phyloP scores from a whole-genome alignment of 2,113 vertebrate genomes.

The Tachysurus vachellii region DNA sequence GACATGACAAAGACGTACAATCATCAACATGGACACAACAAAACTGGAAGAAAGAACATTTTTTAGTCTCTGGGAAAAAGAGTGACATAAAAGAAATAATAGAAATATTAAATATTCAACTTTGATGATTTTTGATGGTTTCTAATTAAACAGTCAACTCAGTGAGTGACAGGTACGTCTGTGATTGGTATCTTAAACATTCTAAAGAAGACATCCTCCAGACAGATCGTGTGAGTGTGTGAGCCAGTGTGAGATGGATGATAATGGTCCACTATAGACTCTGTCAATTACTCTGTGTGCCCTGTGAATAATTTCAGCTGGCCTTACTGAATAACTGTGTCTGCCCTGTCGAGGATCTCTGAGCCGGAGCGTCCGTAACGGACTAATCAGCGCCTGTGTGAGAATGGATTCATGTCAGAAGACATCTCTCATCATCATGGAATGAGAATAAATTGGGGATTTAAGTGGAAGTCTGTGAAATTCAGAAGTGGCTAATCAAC shows the following conservation, averaged over 20 bases:
- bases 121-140: neutral
- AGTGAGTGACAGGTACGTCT: neutral
- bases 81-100: neutral
- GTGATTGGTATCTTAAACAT: neutral
- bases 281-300: constrained; percentile 39
- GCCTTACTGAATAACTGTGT: constrained; percentile 4
- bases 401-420: constrained; percentile 2
- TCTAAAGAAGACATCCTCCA: neutral
- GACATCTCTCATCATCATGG: neutral
- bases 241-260: constrained; percentile 34
- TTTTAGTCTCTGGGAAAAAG: too few species aligned
- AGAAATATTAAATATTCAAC: neutral
- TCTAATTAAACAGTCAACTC: neutral
- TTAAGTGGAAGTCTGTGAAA: constrained; percentile 17
- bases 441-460: neutral
- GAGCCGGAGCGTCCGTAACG: constrained; percentile 11
- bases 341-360: constrained; percentile 17
- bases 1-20: too few species aligned
- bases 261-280: constrained; percentile 34
- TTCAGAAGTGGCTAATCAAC: constrained; percentile 20
- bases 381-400: constrained; percentile 19
- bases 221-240: constrained; percentile 9
- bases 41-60: too few species aligned
- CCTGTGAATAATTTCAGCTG: constrained; percentile 38
- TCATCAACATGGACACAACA: too few species aligned